Evolutionary conservation across 2,113 vertebrate species (phyloP), one percentile per base, ranked within the genome.

Genomic region (Abramis brama): DNA sequence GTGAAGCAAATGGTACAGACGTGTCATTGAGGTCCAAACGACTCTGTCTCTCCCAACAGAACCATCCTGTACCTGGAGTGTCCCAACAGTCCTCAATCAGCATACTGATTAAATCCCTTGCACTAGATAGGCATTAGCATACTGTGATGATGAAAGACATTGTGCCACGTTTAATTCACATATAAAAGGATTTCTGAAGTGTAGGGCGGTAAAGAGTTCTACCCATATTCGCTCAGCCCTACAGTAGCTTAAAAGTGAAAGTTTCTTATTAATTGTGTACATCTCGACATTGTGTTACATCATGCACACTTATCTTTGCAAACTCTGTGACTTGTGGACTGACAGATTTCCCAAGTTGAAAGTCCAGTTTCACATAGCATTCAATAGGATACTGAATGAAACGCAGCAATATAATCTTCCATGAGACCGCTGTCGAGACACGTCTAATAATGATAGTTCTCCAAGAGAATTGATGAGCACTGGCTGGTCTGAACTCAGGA

Each of bases 401-500:
- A 27, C 6, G 6, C 43, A 75, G 70, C 6, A 13, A 43, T 59
- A 60, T 57, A 25, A 39, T 59, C 33, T 43, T 87, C 86, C 86
- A 75, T 50, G 43, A 27, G 43, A 27, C 13, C 86, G 62, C 43
- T 25, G 33, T 76, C 45, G 6, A 77, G 73, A 36, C 39, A 66
- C 19, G 11, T 85, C 43, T 36, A 36, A 60, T 64, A 84, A 47
- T 71, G 60, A 76, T 79, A 59, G 50, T 59, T 33, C 27, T 78
- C 19, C 17, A 57, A 13, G 52, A 30, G 12, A 27, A 64, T 4
- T 47, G 59, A 79, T 62, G 36, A 62, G 33, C 78, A 25, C 57
- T 45, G 15, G 25, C 17, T 6, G 39, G 59, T 21, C 59, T 47
- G 10, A 66, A 60, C 9, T 2, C 0, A 81, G 39, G 59, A 81